Evolutionary conservation across 2,797 vertebrate genomes (phyloP).

Genomic region (Anniella stebbinsi): DNA sequence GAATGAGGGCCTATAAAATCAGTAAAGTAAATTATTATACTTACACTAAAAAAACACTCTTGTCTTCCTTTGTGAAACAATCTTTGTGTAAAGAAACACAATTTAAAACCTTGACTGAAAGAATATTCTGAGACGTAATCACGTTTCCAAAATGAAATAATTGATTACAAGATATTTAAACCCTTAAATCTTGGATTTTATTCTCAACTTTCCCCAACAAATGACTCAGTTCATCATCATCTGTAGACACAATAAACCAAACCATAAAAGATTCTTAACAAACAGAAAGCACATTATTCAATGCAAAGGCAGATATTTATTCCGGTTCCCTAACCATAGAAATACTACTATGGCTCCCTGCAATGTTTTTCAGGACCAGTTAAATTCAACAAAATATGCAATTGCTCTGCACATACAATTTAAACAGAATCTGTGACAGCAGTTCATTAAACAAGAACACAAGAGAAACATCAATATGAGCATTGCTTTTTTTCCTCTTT

Average conservation of each 20-base stretch:
- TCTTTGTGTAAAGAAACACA: background rate
- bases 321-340: background rate
- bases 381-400: background rate
- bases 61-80: background rate
- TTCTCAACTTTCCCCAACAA: constrained; percentile 1
- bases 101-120: background rate
- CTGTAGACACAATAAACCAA: background rate
- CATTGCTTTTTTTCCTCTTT: rapidly evolving
- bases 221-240: background rate
- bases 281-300: background rate
- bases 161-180: background rate
- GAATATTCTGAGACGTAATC: background rate
- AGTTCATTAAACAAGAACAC: background rate
- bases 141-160: constrained; percentile 1
- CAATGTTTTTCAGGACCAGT: background rate
- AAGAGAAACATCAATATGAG: constrained; percentile 16
- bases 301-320: background rate
- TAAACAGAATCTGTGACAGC: background rate
- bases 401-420: background rate
- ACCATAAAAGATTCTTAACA: background rate
- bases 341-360: background rate
- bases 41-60: background rate
- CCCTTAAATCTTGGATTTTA: background rate
- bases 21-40: background rate
- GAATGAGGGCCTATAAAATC: background rate